Evolutionary conservation across 2,797 vertebrate genomes (phyloP), one percentile per base, ranked within the genome.

Genomic region (Chelon auratus): DNA sequence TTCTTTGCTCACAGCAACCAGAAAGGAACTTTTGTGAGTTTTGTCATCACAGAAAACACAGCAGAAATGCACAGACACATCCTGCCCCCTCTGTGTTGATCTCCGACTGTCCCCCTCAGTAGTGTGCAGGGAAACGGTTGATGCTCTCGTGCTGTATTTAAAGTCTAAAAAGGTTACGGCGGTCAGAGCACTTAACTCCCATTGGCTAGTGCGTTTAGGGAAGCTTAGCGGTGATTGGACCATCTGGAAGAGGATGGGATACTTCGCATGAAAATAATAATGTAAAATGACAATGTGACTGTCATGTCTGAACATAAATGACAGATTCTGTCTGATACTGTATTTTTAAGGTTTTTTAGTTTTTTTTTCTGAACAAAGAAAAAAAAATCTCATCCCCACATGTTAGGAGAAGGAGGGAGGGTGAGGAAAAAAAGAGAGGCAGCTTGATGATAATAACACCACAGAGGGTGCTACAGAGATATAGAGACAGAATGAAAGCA

Each of bases 151-250:
- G 57, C 36, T 37, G 78, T 62, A 37, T 81, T 74, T 74, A 61
- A 68, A 75, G 66, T 64, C 69, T 78, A 24, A 60, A 70, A 62
- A 72, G 80, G 75, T 72, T 36, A 62, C 43, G 36, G 70, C 18
- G 33, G 53, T 72, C 62, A 55, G 58, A 9, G 30, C 6, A 9
- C 64, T 78, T 77, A 62, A 74, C 70, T 55, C 70, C 63, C 30
- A 72, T 80, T 76, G 75, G 82, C 63, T 63, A 24, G 13, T 20
- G 50, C 53, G 18, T 68, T 71, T 76, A 52, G 73, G 65, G 52
- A 65, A 70, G 80, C 68, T 83, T 80, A 72, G 66, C 26, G 8
- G 22, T 62, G 80, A 87, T 82, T 81, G 78, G 77, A 61, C 75
- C 78, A 73, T 83, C 75, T 82, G 84, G 82, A 64, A 56, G 5